Evolutionary conservation across 2,113 vertebrate genomes (phyloP), one percentile per base, ranked within the genome.

Genomic region (Kryptolebias marmoratus): DNA sequence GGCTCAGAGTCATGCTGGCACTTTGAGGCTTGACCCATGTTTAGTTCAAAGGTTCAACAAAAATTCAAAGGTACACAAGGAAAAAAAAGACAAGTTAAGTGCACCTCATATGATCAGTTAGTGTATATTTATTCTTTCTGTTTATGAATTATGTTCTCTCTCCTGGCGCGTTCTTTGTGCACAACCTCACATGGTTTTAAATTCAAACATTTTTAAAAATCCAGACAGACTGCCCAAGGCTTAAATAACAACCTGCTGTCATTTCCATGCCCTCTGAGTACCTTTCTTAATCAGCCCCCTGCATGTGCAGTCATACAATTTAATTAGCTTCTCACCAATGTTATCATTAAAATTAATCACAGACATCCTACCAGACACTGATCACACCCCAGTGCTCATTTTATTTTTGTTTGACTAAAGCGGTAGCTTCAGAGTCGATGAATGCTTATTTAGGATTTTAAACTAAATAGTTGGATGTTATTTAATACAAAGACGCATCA

Each of bases 261-360:
- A 79, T 69, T 47, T 76, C 71, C 60, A 47, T 77, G 81, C 62
- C 77, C 77, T 68, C 80, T 62, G 57, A 78, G 75, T 71, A 75
- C 68, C 70, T 58, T 68, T 81, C 67, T 73, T 85, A 72, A 72
- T 82, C 83, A 86, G 73, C 61, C 55, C 56, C 71, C 64, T 80
- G 62, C 73, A 75, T 73, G 72, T 78, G 68, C 73, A 76, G 61
- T 75, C 56, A 64, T 75, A 73, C 68, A 75, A 88, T 79, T 88
- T 87, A 88, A 91, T 92, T 86, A 87, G 77, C 67, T 86, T 65
- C 77, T 79, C 72, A 77, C 63, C 65, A 78, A 79, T 63, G 76
- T 74, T 86, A 83, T 90, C 81, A 84, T 84, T 86, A 79, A 83
- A 85, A 78, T 69, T 80, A 86, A 85, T 88, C 71, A 78, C 67